Evolutionary conservation across 1,140 invertebrate species (phyloP).

Genomic region (Euglossa dilemma): DNA sequence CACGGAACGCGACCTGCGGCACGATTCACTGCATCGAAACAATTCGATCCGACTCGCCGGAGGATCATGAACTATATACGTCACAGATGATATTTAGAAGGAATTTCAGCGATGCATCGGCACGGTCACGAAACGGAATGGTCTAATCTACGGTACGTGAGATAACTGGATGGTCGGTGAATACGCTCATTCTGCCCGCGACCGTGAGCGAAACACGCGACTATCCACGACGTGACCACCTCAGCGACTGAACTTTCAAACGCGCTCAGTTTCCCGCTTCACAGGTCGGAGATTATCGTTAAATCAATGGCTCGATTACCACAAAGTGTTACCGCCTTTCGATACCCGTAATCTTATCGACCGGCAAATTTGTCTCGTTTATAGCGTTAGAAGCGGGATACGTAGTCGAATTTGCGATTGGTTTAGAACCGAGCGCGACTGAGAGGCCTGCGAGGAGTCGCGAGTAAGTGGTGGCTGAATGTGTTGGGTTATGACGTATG

Average conservation of each 20-base stretch:
- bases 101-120: neutral
- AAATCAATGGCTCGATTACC: conserved; percentile 17
- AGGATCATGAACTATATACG: neutral
- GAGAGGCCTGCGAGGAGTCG: too few species aligned
- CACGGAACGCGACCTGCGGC: neutral
- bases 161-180: neutral
- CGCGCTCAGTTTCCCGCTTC: conserved; percentile 23
- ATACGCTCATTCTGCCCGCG: neutral
- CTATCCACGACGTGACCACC: conserved; percentile 40
- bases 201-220: conserved; percentile 5
- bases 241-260: conserved; percentile 62
- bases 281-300: conserved; percentile 12
- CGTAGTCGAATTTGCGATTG: neutral
- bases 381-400: neutral
- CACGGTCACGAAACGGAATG: neutral
- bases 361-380: neutral
- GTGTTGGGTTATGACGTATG: too few species aligned
- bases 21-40: neutral
- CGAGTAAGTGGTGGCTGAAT: too few species aligned
- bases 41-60: neutral
- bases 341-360: conserved; percentile 58
- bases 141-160: neutral
- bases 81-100: neutral
- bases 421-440: neutral
- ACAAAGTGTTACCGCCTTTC: too few species aligned